phyloP scores from a whole-genome alignment of 2,888 invertebrate genomes.

The Hirtodrosophila alboralis region DNA sequence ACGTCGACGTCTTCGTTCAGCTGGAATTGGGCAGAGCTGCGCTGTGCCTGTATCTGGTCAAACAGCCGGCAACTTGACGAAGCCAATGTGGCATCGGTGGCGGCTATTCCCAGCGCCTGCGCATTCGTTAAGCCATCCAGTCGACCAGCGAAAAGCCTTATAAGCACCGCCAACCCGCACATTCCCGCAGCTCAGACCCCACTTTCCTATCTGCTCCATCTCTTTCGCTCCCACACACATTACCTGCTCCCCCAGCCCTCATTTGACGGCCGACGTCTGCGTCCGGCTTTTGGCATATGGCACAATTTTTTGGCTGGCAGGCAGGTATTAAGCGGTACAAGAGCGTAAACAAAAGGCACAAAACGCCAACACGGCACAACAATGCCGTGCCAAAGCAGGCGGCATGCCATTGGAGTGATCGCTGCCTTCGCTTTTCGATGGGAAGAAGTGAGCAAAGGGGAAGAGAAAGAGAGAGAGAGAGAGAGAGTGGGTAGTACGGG shows the following conservation, averaged over 20 bases:
- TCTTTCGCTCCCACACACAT: conserved; percentile 14
- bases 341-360: conserved; percentile 67
- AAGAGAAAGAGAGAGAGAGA: no score
- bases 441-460: neutral
- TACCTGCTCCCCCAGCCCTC: no score
- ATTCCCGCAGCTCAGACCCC: neutral
- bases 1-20: conserved; percentile 60
- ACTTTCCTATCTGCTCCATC: conserved; percentile 3
- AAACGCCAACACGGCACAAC: conserved; percentile 63
- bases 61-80: conserved; percentile 63
- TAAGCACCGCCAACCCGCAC: conserved; percentile 5
- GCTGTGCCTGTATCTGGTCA: conserved; percentile 43
- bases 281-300: conserved; percentile 78
- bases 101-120: conserved; percentile 56
- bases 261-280: conserved; percentile 22
- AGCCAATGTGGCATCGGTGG: conserved; percentile 64
- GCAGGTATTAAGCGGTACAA: conserved; percentile 26
- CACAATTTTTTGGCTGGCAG: conserved; percentile 66
- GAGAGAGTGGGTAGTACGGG: neutral
- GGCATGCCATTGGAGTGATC: conserved; percentile 8
- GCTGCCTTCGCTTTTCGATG: conserved; percentile 8
- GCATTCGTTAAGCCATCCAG: conserved; percentile 48
- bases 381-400: conserved; percentile 46
- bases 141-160: conserved; percentile 13
- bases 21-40: conserved; percentile 67